Evolutionary conservation across 2,888 invertebrate genomes (phyloP).

Genomic region (Lingula anatina): DNA sequence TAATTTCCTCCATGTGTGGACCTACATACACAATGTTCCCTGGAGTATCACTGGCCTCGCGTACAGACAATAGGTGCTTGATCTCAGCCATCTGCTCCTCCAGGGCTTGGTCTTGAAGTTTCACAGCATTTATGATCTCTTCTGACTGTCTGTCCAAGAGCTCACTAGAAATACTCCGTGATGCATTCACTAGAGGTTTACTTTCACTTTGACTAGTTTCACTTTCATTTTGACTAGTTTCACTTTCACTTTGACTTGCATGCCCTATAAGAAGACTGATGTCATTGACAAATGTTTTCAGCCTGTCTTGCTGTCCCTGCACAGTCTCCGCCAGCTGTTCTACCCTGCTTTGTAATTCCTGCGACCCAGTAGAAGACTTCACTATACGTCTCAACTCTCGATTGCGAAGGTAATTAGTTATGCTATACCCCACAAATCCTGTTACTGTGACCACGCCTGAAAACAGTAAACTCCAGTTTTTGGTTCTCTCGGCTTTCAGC

Average conservation of each 20-base stretch:
- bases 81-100: slow-evolving; percentile 21
- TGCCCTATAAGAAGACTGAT: background rate
- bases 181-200: too few species aligned
- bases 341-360: slow-evolving; percentile 9
- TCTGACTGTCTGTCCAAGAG: too few species aligned
- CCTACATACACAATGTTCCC: slow-evolving; percentile 23
- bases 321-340: slow-evolving; percentile 11
- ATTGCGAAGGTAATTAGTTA: slow-evolving; percentile 65
- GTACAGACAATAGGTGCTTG: slow-evolving; percentile 17
- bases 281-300: slow-evolving; percentile 13
- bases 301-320: slow-evolving; percentile 15
- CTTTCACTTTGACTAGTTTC: too few species aligned
- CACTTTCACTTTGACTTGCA: background rate
- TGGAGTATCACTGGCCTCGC: too few species aligned
- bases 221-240: slow-evolving; percentile 8
- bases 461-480: slow-evolving; percentile 76
- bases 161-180: too few species aligned
- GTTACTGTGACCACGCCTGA: slow-evolving; percentile 63
- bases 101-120: slow-evolving; percentile 19
- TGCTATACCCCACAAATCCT: slow-evolving; percentile 65
- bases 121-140: too few species aligned
- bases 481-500: slow-evolving; percentile 74
- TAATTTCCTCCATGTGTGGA: slow-evolving; percentile 18
- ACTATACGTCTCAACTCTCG: slow-evolving; percentile 63
- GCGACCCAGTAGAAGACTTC: slow-evolving; percentile 34